A percentile compares a stretch with the other conserved stretches of the same genome.
Evolutionary conservation across 2,888 invertebrate genomes (phyloP).

Genomic region (Heliconius erato): DNA sequence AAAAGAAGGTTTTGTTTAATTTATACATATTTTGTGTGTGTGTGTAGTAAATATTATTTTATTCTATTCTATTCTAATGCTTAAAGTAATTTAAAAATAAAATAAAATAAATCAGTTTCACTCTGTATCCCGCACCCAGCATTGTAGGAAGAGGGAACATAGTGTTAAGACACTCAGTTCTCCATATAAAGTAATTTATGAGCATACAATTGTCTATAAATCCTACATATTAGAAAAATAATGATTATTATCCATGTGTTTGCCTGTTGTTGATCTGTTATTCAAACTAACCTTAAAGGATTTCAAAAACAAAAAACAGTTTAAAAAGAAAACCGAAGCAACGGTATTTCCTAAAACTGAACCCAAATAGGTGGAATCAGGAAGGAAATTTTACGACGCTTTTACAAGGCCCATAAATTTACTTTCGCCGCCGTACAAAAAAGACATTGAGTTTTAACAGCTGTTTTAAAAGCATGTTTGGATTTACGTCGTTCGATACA

Average conservation of each 20-base stretch:
- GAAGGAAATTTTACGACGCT: conserved; percentile 45
- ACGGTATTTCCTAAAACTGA: conserved; percentile 26
- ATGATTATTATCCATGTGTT: too few relatives aligned
- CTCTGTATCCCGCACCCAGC: too few relatives aligned
- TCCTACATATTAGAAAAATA: too few relatives aligned
- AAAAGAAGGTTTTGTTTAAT: background rate
- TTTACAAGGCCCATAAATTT: conserved; percentile 42
- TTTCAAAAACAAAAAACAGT: background rate
- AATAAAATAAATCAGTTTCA: too few relatives aligned
- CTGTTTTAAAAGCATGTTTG: conserved; percentile 34
- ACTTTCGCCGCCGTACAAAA: conserved; percentile 37
- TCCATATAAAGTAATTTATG: too few relatives aligned
- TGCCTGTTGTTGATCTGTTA: background rate
- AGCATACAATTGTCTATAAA: too few relatives aligned
- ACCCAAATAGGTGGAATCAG: conserved; percentile 30
- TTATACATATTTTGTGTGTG: background rate
- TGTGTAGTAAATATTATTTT: too few relatives aligned
- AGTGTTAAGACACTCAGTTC: too few relatives aligned
- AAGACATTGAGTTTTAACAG: conserved; percentile 37
- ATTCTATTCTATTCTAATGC: too few relatives aligned
- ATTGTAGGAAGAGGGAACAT: too few relatives aligned
- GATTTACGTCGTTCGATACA: conserved; percentile 25
- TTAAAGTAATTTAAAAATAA: too few relatives aligned
- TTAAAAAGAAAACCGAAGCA: background rate
- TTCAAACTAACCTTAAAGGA: background rate